Percentiles rank a stretch among this genome's conserved stretches.
phyloP scores from a whole-genome alignment of 2,113 vertebrate species.

The Apus apus region DNA sequence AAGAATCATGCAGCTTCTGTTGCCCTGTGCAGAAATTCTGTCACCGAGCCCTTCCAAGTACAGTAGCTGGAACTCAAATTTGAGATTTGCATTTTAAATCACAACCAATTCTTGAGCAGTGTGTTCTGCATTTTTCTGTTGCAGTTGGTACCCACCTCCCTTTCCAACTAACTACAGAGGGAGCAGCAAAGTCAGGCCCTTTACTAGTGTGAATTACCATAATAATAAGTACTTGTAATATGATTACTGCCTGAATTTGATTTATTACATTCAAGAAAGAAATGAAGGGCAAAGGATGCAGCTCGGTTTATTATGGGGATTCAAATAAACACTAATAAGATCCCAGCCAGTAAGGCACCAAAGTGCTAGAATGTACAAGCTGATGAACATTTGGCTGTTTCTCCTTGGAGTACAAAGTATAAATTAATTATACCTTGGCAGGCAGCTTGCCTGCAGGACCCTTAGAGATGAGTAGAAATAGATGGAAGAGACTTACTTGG shows the following conservation, averaged over 20 bases:
- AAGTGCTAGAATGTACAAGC: not conserved
- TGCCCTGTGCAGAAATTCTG: not conserved
- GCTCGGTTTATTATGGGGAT: not conserved
- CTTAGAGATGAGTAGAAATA: conserved; percentile 19
- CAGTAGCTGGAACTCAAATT: no score
- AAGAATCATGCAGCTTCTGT: not conserved
- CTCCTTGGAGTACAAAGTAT: conserved; percentile 17
- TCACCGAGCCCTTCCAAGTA: not conserved
- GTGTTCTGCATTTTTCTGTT: not conserved
- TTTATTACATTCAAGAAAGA: conserved; percentile 16
- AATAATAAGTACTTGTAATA: not conserved
- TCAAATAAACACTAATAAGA: conserved; percentile 42
- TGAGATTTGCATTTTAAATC: not conserved
- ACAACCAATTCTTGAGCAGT: not conserved
- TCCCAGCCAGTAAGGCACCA: not conserved
- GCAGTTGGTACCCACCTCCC: not conserved
- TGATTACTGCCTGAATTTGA: conserved; percentile 3
- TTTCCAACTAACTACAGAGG: not conserved
- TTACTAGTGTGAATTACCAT: conserved; percentile 4
- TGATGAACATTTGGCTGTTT: not conserved
- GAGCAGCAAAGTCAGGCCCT: conserved; percentile 19
- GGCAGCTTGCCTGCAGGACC: not conserved
- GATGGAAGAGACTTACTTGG: conserved; percentile 25
- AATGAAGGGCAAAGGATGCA: conserved; percentile 21
- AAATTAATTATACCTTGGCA: conserved; percentile 66